These are phyloP conservation scores for Furcifer pardalis DNA, from an alignment of 2,797 vertebrate species.

Conservation along the genomic window DNA sequence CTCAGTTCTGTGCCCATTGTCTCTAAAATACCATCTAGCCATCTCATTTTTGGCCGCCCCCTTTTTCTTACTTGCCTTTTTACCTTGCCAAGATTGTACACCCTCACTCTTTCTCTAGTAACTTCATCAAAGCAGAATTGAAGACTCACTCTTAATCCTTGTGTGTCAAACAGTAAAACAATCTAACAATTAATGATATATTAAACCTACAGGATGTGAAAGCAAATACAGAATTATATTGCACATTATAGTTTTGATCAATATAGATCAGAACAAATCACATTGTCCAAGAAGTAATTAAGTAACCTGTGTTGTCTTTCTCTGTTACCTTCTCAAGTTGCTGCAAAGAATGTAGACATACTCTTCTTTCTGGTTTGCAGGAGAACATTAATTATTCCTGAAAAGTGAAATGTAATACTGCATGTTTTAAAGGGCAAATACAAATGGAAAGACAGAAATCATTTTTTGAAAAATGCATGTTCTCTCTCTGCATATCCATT, in stretches of 20 bases:
- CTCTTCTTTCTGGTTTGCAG: not conserved
- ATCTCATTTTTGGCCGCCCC: too few relatives aligned
- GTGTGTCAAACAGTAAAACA: slow-evolving; percentile 25
- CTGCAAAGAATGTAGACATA: not conserved
- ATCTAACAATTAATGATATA: slow-evolving; percentile 3
- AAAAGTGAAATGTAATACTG: not conserved
- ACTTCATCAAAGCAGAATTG: not conserved
- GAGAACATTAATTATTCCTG: slow-evolving; percentile 33
- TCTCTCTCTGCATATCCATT: not conserved
- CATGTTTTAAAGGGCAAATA: not conserved
- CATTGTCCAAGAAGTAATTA: slow-evolving; percentile 12
- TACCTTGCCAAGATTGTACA: not conserved
- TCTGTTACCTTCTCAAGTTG: slow-evolving; percentile 27
- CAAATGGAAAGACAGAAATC: slow-evolving; percentile 6
- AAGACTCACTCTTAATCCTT: not conserved
- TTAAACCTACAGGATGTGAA: slow-evolving; percentile 16
- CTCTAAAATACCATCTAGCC: too few relatives aligned
- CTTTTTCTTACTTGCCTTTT: not conserved
- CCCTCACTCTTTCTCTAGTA: not conserved
- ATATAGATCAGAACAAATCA: slow-evolving; percentile 23
- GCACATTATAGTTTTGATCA: slow-evolving; percentile 33
- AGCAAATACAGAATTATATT: not conserved
- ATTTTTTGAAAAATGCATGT: not conserved
- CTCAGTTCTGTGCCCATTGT: too few relatives aligned
- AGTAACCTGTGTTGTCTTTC: slow-evolving; percentile 3